These are phyloP conservation scores for Hofmannophila pseudospretella DNA, from an alignment of 2,888 invertebrate genomes.

Conservation along the genomic window DNA sequence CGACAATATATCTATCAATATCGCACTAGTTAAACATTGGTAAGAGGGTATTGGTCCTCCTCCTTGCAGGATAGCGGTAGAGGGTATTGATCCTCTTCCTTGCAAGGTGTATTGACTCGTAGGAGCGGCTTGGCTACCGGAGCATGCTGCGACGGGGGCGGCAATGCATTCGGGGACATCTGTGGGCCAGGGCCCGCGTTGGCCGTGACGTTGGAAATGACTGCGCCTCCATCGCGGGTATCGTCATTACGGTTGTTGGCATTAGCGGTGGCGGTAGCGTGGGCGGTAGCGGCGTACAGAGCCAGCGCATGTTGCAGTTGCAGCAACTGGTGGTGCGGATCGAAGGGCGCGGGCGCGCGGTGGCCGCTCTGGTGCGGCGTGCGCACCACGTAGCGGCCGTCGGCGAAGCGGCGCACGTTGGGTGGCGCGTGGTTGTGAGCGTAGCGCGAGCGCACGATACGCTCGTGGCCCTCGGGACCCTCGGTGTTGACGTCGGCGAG, in stretches of 20 bases:
- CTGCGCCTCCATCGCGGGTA: constrained; percentile 38
- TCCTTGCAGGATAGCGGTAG: no score
- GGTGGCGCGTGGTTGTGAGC: constrained; percentile 72
- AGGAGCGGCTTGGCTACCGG: constrained; percentile 59
- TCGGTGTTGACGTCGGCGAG: constrained; percentile 71
- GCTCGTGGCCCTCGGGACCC: constrained; percentile 71
- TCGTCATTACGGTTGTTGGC: no score
- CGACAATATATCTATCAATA: constrained; percentile 7
- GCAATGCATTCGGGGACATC: constrained; percentile 44
- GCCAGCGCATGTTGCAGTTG: constrained; percentile 71
- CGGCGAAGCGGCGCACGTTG: constrained; percentile 69
- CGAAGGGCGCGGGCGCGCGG: constrained; percentile 65
- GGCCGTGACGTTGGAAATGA: constrained; percentile 25
- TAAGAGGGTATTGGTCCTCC: neutral
- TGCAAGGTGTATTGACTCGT: constrained; percentile 65
- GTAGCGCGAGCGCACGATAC: constrained; percentile 69
- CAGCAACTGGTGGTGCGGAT: constrained; percentile 68
- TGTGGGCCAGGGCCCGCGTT: constrained; percentile 40
- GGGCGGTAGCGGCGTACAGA: constrained; percentile 66
- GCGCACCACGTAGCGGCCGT: constrained; percentile 70
- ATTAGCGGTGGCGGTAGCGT: constrained; percentile 60
- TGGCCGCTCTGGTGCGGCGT: constrained; percentile 72
- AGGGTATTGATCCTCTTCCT: constrained; percentile 56
- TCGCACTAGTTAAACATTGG: neutral
- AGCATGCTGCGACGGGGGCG: constrained; percentile 45